These are phyloP conservation scores for Nycticryphes semicollaris DNA, from an alignment of 2,113 vertebrate species.

Conservation along the genomic window DNA sequence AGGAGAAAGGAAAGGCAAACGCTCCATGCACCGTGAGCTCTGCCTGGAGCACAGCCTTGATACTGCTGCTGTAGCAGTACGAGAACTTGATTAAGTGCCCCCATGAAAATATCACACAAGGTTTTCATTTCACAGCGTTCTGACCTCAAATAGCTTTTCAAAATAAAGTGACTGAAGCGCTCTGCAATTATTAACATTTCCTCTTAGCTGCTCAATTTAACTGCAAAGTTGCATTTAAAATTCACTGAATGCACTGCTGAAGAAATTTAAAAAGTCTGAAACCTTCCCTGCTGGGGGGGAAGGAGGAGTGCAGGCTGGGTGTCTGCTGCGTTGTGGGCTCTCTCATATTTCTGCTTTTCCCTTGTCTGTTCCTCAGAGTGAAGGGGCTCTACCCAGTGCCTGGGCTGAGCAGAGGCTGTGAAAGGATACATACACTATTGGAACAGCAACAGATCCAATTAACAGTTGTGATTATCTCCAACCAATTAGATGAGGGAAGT, in stretches of 20 bases:
- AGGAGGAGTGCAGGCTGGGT: background rate
- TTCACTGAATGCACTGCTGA: background rate
- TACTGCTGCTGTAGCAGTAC: background rate
- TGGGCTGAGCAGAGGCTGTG: background rate
- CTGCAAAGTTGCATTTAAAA: background rate
- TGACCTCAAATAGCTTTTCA: background rate
- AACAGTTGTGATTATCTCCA: background rate
- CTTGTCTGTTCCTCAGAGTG: background rate
- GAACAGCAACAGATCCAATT: background rate
- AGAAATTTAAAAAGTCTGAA: background rate
- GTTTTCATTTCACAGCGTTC: background rate
- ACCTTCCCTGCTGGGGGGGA: background rate
- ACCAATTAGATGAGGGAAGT: background rate
- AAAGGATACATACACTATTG: rapidly evolving
- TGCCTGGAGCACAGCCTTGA: background rate
- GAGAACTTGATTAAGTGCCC: background rate
- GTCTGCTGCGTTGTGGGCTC: background rate
- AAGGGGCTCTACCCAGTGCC: background rate
- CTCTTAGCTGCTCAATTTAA: background rate
- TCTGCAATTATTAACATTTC: background rate
- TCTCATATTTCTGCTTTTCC: background rate
- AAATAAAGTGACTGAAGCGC: background rate
- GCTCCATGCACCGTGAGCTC: rapidly evolving
- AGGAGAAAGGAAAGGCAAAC: background rate
- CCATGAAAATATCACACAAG: background rate